Percentiles rank a stretch among this genome's conserved stretches.
Evolutionary conservation across 2,797 vertebrate species (phyloP).

Genomic region (Anabas testudineus): DNA sequence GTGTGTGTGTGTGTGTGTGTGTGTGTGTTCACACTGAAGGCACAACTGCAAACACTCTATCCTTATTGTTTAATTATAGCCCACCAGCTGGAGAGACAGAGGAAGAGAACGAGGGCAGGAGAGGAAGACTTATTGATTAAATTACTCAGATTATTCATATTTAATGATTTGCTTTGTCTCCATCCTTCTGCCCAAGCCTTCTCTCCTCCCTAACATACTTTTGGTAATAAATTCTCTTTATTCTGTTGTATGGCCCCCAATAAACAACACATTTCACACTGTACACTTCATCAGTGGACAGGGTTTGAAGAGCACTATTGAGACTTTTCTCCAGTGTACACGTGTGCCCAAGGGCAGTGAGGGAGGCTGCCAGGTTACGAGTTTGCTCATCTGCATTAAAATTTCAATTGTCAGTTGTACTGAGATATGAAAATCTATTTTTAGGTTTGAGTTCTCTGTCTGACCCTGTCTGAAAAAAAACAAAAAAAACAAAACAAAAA

Average conservation of each 20-base stretch:
- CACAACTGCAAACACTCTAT: conserved; percentile 35
- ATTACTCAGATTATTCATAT: conserved; percentile 70
- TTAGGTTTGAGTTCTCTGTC: neutral
- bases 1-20: conserved; percentile 46
- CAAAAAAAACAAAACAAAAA: neutral
- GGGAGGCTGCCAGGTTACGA: neutral
- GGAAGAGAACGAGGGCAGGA: conserved; percentile 47
- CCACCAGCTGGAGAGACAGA: conserved; percentile 58
- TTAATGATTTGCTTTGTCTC: conserved; percentile 63
- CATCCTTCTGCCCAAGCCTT: neutral
- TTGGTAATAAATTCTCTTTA: conserved; percentile 16
- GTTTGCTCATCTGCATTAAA: neutral
- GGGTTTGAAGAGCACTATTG: conserved; percentile 25
- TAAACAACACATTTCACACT: conserved; percentile 36
- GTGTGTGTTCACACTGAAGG: conserved; percentile 14
- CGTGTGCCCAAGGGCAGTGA: neutral
- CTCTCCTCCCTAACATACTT: conserved; percentile 4
- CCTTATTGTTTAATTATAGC: conserved; percentile 75
- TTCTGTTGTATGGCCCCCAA: conserved; percentile 3
- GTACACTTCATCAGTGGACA: conserved; percentile 13
- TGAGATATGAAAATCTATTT: neutral
- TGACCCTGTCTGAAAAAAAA: neutral
- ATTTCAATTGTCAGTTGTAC: neutral
- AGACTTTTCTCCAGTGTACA: conserved; percentile 28
- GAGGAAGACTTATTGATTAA: conserved; percentile 69